Evolutionary conservation across 1,140 invertebrate species (phyloP), one percentile per base, ranked within the genome.

Genomic region (Spodoptera frugiperda): DNA sequence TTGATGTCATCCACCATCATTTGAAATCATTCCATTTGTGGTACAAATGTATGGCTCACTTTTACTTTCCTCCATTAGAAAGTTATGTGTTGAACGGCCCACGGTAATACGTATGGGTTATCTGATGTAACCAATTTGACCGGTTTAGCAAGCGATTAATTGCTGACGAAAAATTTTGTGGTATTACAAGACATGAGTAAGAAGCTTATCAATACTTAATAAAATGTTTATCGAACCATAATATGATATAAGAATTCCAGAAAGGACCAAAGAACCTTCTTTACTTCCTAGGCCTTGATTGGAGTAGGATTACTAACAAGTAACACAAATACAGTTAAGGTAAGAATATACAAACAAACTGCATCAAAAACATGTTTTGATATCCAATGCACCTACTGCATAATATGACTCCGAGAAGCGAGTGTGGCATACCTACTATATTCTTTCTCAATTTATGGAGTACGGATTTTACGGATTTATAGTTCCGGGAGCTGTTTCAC

Each of bases 111-210:
- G 44, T 48, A 21, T 48, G 44, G 44, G 44, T 48, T 67, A 67
- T 67, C 63, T 67, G 63, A 67, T 67, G 63, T 67, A 67, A 67
- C 63, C 63, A 67, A 67, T 67, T 67, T 67, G 17, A 48, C 63
- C 19, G 59, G 59, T 63, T 63, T 17, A 63, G n/a, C 15, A 25
- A 67, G 44, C 19, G 44, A 67, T 61, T 39, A 61, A 67, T 48
- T 19, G 46, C 11, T 8, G 12, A n/a, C 17, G 1, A 25, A n/a
- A 14, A 25, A 49, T 25, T 67, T 63, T 21, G 5, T 65, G 2
- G 1, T n/a, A 33, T 33, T 59, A 15, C 15, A 17, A 39, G n/a
- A 39, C 9, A 21, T 30, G 1, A 8, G 19, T 54, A 11, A 21
- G 51, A 15, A 19, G 53, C 15, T 9, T 19, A 19, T 21, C n/a